A percentile compares a stretch with the other conserved stretches of the same genome.
These are phyloP conservation scores for Drosophila bifasciata DNA, from an alignment of 1,140 invertebrate species.

Conservation along the genomic window DNA sequence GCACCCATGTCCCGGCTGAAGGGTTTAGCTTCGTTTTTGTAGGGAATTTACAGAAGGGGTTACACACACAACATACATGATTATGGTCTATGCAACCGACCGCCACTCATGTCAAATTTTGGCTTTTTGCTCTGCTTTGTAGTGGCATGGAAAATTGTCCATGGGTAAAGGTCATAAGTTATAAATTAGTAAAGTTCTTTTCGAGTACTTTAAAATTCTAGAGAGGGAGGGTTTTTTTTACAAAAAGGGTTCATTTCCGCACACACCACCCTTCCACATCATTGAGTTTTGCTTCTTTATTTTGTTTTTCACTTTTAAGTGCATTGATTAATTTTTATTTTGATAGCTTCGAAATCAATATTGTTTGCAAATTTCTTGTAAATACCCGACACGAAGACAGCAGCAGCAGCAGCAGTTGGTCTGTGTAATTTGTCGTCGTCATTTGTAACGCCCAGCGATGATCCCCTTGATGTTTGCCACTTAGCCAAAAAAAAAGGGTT, in stretches of 20 bases:
- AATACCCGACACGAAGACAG: conserved; percentile 46
- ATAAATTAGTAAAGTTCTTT: conserved; percentile 76
- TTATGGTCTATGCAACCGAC: conserved; percentile 56
- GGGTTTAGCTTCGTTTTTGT: conserved; percentile 16
- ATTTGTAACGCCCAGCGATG: conserved; percentile 64
- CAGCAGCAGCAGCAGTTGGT: conserved; percentile 62
- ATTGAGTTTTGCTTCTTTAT: conserved; percentile 48
- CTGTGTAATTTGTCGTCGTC: conserved; percentile 75
- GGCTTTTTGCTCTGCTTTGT: conserved; percentile 83
- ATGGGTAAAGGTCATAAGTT: conserved; percentile 77
- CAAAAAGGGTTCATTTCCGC: conserved; percentile 46
- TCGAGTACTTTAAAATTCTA: conserved; percentile 66
- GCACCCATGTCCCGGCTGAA: conserved; percentile 42
- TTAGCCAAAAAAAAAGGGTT: conserved; percentile 50
- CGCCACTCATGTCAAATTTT: conserved; percentile 83
- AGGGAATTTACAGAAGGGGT: conserved; percentile 46
- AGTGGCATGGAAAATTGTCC: conserved; percentile 84
- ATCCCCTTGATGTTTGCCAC: conserved; percentile 40
- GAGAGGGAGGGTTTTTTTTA: conserved; percentile 30
- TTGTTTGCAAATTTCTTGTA: conserved; percentile 79
- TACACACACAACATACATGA: conserved; percentile 28
- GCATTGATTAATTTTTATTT: conserved; percentile 83
- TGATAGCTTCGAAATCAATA: conserved; percentile 79
- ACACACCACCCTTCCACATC: conserved; percentile 54
- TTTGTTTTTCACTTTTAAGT: conserved; percentile 62